Evolutionary conservation across 2,888 invertebrate genomes (phyloP), one percentile per base, ranked within the genome.

Genomic region (Ormyrus nitidulus): DNA sequence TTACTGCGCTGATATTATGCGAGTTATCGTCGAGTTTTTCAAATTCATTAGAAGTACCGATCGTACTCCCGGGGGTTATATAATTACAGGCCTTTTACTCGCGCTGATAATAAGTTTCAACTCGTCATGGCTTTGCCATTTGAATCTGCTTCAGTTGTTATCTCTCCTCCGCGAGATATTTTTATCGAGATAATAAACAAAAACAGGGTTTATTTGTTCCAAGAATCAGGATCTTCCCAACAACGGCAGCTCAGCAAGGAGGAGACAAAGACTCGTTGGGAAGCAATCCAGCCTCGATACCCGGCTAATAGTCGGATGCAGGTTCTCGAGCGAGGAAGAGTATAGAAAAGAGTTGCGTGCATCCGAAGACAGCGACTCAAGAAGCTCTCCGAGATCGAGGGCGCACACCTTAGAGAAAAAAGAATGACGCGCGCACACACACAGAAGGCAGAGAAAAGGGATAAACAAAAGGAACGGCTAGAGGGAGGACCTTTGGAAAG

Each of bases 391-490:
- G 34, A 34, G 34, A 34, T 34, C 34, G 19, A 49, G 13, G 13
- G 49, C 9, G 64, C 6, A n/a, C 6, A 34, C 64, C 34, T 51
- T n/a, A 48, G 11, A 65, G n/a, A 70, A 70, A 51, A 69, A 77
- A 44, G 53, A 48, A 79, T 34, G 75, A 65, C 62, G 54, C 68
- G 48, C 19, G 19, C 19, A 19, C 73, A 44, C 48, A 51, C 59
- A 64, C 34, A 64, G 58, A 68, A 68, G 78, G 46, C 34, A 64
- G 34, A 34, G 34, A 34, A 77, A 70, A 61, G 71, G 64, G 34
- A 79, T 72, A 66, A 62, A 66, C 49, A 74, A 70, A 79, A 81
- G 74, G 73, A 49, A 77, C 13, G 46, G 65, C n/a, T 56, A 62
- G 62, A 78, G 80, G 83, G 65, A 59, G 44, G 66, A 65, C 65